Evolutionary conservation across 2,113 vertebrate genomes (phyloP).

Genomic region (Pteruthius melanotis): DNA sequence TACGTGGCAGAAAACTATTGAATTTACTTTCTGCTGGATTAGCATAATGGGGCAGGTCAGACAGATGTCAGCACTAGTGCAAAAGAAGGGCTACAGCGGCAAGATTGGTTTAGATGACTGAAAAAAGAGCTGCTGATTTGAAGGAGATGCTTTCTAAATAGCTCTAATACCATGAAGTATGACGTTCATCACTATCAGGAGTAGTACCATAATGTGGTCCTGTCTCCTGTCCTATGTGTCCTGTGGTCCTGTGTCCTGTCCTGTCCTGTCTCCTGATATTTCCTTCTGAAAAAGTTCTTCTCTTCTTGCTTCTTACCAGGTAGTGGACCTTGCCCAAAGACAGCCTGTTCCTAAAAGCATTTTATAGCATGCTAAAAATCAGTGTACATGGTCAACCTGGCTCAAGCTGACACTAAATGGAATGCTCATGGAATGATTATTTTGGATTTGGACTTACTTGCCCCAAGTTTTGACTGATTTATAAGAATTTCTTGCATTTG

Average conservation of each 20-base stretch:
- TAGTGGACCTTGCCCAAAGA: neutral
- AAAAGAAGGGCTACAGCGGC: neutral
- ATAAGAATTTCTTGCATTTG: neutral
- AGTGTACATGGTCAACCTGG: neutral
- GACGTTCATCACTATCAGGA: neutral
- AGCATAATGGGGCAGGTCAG: neutral
- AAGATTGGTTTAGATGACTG: neutral
- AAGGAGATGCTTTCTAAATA: neutral
- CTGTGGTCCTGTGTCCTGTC: too few relatives aligned
- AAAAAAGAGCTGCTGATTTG: neutral
- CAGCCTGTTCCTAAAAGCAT: neutral
- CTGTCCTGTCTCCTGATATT: neutral
- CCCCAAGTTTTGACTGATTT: neutral
- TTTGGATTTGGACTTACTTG: neutral
- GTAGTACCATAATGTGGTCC: neutral
- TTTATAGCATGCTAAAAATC: neutral
- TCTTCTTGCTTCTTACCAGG: neutral
- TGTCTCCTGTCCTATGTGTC: too few relatives aligned
- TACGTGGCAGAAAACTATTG: neutral
- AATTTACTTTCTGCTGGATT: neutral
- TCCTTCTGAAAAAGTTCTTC: neutral
- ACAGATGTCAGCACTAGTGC: neutral
- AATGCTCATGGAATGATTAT: neutral
- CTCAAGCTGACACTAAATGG: neutral
- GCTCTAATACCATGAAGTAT: neutral